Base-by-base conservation (phyloP, 92 coral and sea anemone genomes). In the Micromussa lordhowensis region DNA sequence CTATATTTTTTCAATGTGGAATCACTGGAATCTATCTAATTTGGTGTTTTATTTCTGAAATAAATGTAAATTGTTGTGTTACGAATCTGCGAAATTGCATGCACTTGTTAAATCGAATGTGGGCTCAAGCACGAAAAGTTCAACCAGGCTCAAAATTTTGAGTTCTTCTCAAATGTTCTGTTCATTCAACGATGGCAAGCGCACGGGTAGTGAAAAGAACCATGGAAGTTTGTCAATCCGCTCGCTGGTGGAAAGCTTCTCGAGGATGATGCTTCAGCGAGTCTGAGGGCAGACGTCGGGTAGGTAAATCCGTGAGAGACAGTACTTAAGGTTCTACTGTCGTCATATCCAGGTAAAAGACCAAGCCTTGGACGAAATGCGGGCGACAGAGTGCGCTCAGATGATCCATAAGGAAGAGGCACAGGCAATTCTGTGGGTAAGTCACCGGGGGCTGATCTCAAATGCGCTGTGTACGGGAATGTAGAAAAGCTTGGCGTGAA, bases 161-260 rank as follows among this genome's bases (percentile, higher is more conserved):
- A 8, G 69, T 63, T 38, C 17, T 68, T 48, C 22, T 81, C 13
- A 15, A 81, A 8, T 18, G 49, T 53, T 35, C 29, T 8, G 24
- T 31, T 12, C 66, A 40, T 82, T 87, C 70, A 95, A 30, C 98
- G 90, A 48, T 93, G 96, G 34, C 98, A 95, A 12, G 92, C 93
- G 86, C 98, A 95, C 16, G 96, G 81, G 48, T 91, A 91, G 53
- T 91, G 96, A 68, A 87, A 79, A 3, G 85, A 81, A 1, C 90
- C 90, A 36, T 66, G 66, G 32, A 80, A 87, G 29, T 80, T 87
- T 53, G 90, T 77, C 66, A 86, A 26, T 40, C 77, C 83, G 59
- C 76, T 31, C 24, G 82, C 83, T 12, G 89, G 30, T 49, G 89
- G 89, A 4, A 77, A 77, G 34, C 36, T 86, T 58, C 89, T 77